Evolutionary conservation across 2,888 invertebrate species (phyloP).

Genomic region (Homarus gammarus): DNA sequence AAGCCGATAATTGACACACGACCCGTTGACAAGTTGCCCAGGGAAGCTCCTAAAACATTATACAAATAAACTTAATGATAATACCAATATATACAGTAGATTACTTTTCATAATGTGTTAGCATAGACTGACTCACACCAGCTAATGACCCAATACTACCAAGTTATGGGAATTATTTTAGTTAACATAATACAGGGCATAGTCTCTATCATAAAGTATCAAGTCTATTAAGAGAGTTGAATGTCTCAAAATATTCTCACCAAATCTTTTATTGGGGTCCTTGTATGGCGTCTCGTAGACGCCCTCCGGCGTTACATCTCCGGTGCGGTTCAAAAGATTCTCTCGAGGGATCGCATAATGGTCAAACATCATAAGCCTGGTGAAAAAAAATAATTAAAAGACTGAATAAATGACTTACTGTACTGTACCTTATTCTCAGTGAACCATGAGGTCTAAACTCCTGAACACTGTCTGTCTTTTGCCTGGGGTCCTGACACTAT

Average conservation of each 20-base stretch:
- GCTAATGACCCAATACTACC: not conserved
- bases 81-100: no score
- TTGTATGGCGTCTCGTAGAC: constrained; percentile 93
- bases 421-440: no score
- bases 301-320: constrained; percentile 92
- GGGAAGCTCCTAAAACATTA: constrained; percentile 79
- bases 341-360: constrained; percentile 92
- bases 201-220: not conserved
- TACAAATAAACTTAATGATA: not conserved
- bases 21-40: constrained; percentile 92
- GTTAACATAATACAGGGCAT: not conserved
- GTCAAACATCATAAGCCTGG: constrained; percentile 90
- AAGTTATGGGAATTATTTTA: not conserved
- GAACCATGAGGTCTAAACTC: no score
- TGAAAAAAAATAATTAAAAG: no score
- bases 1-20: constrained; percentile 87
- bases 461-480: no score
- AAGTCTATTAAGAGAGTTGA: not conserved
- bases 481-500: no score
- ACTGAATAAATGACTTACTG: no score
- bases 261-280: constrained; percentile 91
- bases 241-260: constrained; percentile 79
- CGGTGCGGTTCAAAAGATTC: constrained; percentile 91
- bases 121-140: not conserved
- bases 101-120: no score